phyloP scores from a whole-genome alignment of 2,888 invertebrate genomes.

The Lissonota sp. region DNA sequence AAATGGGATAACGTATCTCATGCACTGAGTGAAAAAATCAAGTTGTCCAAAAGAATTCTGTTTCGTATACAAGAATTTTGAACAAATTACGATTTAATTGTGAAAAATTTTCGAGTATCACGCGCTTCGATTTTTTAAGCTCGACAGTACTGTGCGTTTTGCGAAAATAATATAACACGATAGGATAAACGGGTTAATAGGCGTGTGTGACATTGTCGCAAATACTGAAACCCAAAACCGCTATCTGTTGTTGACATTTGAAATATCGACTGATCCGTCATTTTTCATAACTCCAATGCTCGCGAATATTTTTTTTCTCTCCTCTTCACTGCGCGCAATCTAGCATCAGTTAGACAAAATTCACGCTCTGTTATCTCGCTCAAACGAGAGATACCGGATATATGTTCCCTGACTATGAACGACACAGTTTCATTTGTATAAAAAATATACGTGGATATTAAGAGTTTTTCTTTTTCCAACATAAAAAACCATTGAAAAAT shows the following conservation, averaged over 20 bases:
- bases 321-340: not conserved
- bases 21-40: no score
- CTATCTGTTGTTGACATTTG: slow-evolving; percentile 30
- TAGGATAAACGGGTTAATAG: not conserved
- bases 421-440: not conserved
- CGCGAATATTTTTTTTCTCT: not conserved
- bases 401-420: slow-evolving; percentile 3
- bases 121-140: no score
- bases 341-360: slow-evolving; percentile 17
- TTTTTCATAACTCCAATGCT: slow-evolving; percentile 41
- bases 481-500: no score
- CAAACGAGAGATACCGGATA: slow-evolving; percentile 6
- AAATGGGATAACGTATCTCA: no score
- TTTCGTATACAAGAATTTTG: no score
- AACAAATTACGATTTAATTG: no score
- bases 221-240: slow-evolving; percentile 5
- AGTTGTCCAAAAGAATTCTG: no score
- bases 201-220: slow-evolving; percentile 7
- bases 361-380: slow-evolving; percentile 40
- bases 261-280: slow-evolving; percentile 44
- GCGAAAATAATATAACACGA: no score
- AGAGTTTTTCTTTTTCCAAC: no score
- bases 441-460: not conserved
- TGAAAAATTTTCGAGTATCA: no score
- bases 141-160: no score